Base-by-base conservation (phyloP, 2,797 vertebrate species). In the Botia kubotai region DNA sequence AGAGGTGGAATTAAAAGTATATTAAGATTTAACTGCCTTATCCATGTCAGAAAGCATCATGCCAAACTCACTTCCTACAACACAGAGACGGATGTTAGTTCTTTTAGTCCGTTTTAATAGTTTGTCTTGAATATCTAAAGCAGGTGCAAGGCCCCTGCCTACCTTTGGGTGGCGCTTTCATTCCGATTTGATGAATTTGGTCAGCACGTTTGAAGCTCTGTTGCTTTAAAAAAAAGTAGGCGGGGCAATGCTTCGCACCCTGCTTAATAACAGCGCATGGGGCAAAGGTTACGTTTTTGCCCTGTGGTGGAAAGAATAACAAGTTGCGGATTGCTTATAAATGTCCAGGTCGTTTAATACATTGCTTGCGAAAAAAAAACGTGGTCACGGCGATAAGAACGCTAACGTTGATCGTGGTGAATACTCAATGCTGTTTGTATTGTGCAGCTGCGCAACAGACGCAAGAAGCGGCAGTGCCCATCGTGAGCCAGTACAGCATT, bases 191-290 rank as follows among this genome's bases (percentile, higher is more conserved):
- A 26, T 39, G 6, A 11, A 13, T 26, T 50, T 62, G 14, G 17
- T 13, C 23, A 6, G 26, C 1, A 17, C 12, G 6, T 39, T 11
- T 72, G 39, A 5, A 14, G 11, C 13, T 29, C 53, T 75, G 67
- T 75, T n/a, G 0, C 83, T 86, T 85, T 84, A 81, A 83, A 57
- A 0, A 16, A 19, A 65, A 33, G 75, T 5, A 8, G 81, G 85
- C 50, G 70, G 75, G 60, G 55, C 1, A 12, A 60, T 29, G 2
- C 16, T 8, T 29, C 13, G 57, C 52, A 16, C 29, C 39, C 39
- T 6, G 26, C 21, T 0, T 6, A 66, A 29, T 29, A 17, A 43
- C 19, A 16, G 73, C 23, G 43, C 43, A 46, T 46, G 43, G 43
- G 39, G 33, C 33, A 66, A 73, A 73, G 52, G 21, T 29, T 46